phyloP scores from a whole-genome alignment of 2,797 vertebrate species.

The Falco rusticolus region DNA sequence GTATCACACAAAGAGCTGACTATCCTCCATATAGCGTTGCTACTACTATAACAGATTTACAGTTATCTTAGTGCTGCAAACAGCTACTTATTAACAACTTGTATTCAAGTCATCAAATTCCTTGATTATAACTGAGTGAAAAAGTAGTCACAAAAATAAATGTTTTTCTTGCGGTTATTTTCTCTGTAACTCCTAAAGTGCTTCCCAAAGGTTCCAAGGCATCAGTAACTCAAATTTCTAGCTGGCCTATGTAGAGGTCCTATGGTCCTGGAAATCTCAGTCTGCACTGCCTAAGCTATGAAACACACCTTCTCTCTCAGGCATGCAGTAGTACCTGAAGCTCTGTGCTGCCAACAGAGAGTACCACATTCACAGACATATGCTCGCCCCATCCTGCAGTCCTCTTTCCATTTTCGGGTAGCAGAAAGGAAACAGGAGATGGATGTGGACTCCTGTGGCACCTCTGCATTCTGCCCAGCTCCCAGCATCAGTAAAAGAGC shows the following conservation, averaged over 20 bases:
- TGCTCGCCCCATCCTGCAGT: accelerated
- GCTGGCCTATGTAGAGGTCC: not conserved
- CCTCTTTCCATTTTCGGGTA: not conserved
- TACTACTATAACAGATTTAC: not conserved
- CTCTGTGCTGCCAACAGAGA: not conserved
- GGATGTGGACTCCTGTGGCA: not conserved
- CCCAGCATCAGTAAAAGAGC: not conserved
- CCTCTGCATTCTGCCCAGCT: not conserved
- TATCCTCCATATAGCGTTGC: accelerated
- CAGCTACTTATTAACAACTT: not conserved
- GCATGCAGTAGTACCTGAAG: not conserved
- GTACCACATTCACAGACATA: not conserved
- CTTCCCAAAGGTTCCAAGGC: not conserved
- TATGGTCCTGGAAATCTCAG: not conserved
- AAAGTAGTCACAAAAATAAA: not conserved
- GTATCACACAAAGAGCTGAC: not conserved
- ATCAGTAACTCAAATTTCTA: not conserved
- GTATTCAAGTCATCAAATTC: not conserved
- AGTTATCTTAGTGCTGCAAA: not conserved
- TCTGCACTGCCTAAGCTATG: not conserved
- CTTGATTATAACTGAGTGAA: not conserved
- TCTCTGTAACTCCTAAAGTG: not conserved
- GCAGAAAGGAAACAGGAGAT: not conserved
- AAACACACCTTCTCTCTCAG: not conserved
- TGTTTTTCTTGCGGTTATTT: not conserved